Evolutionary conservation across 1,140 invertebrate genomes (phyloP).

Genomic region (Anadara kagoshimensis): DNA sequence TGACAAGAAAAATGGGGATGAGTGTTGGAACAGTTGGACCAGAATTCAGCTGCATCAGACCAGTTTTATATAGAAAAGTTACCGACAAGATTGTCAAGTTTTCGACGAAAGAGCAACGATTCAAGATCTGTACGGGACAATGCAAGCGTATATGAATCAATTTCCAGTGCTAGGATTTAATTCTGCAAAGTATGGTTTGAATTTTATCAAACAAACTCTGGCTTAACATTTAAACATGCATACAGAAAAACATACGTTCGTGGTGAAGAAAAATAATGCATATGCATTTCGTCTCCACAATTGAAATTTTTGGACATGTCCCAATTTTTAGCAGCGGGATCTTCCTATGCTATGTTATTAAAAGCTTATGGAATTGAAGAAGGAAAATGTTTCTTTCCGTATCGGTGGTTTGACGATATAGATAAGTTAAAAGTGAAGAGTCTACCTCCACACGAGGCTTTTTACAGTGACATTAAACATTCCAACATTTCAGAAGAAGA

Average conservation of each 20-base stretch:
- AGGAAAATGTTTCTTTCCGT: conserved; percentile 43
- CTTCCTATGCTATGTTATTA: conserved; percentile 34
- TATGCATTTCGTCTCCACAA: conserved; percentile 29
- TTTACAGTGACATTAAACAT: conserved; percentile 15
- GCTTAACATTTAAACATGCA: conserved; percentile 28
- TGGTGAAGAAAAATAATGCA: conserved; percentile 26
- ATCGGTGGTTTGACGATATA: conserved; percentile 29
- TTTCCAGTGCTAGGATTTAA: conserved; percentile 37
- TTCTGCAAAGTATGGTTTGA: conserved; percentile 38
- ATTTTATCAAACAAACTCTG: conserved; percentile 30
- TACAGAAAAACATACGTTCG: conserved; percentile 16
- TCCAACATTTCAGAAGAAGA: conserved; percentile 16
- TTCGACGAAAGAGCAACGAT: background rate
- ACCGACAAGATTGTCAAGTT: background rate
- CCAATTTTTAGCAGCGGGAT: conserved; percentile 51
- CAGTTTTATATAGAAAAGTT: background rate
- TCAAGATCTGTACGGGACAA: background rate
- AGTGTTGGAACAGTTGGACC: background rate
- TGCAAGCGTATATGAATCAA: conserved; percentile 14
- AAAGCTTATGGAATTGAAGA: conserved; percentile 41
- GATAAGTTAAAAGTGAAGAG: conserved; percentile 22
- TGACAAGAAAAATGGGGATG: conserved; percentile 1
- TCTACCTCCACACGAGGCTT: conserved; percentile 19
- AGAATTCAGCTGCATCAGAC: background rate
- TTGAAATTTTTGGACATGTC: conserved; percentile 28